Evolutionary conservation across 2,888 invertebrate species (phyloP), one percentile per base, ranked within the genome.

Genomic region (Agriopis marginaria): DNA sequence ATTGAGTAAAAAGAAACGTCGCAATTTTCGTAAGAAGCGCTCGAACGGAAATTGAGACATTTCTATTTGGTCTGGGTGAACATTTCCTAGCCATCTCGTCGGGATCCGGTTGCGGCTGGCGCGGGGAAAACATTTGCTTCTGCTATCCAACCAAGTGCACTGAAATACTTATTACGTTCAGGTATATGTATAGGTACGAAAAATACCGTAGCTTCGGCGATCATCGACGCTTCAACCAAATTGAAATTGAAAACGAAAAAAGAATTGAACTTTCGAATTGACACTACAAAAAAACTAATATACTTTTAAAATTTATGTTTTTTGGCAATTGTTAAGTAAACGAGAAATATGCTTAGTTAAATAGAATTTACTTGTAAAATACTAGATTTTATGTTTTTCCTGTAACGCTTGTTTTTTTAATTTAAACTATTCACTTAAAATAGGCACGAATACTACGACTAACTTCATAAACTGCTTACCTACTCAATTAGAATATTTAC

Each of bases 41-140:
- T 84, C 82, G 83, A 78, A 78, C 89, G 91, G 91, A 92, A 93
- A 91, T 92, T 89, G 90, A 91, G 90, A 91, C 88, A 87, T 91
- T 91, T 92, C 89, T 91, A 90, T 91, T 91, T 90, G 88, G 87
- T 89, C 88, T 89, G 89, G 87, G 86, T 89, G 81, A 86, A 85
- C 84, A 85, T 89, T 89, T 89, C 88, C 86, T 81, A 81, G 85
- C 87, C 86, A 89, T 90, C 87, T 87, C 86, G 84, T 71, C 80
- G 82, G 85, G 82, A 86, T 85, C 86, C 84, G 84, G 86, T 83
- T 81, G 88, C 83, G 86, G 86, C 72, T 77, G 80, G 78, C 75
- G 80, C n/a, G 73, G 77, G 32, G 79, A 83, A 87, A 86, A 85
- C 82, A 83, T 86, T 85, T 80, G 72, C 82, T 82, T 75, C 80